phyloP scores from a whole-genome alignment of 2,797 vertebrate species.

The Orestias chungarensis region DNA sequence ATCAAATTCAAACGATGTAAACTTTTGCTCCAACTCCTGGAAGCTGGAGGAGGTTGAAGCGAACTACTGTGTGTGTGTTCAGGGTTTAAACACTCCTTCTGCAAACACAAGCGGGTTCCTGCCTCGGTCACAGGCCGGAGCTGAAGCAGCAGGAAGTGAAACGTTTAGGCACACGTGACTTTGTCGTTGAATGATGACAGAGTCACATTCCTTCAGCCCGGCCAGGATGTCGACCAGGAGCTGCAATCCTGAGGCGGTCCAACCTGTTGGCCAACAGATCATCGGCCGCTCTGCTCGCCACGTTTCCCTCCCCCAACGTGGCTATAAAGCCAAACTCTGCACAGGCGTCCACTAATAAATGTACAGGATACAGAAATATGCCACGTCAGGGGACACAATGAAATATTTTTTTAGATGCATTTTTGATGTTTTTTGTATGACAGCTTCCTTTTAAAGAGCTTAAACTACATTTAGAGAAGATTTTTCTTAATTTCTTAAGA shows the following conservation, averaged over 20 bases:
- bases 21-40: background rate
- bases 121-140: background rate
- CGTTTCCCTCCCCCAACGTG: background rate
- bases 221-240: constrained; percentile 74
- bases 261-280: constrained; percentile 41
- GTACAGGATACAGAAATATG: too few relatives aligned
- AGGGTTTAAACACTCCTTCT: background rate
- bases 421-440: too few relatives aligned
- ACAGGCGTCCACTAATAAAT: too few relatives aligned
- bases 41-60: too few relatives aligned
- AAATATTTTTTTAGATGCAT: background rate
- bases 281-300: background rate
- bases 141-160: background rate
- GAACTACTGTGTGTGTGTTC: background rate
- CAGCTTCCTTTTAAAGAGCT: too few relatives aligned
- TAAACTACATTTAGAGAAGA: too few relatives aligned
- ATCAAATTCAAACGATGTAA: background rate
- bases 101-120: background rate
- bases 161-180: too few relatives aligned
- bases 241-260: background rate
- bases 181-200: background rate
- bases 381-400: too few relatives aligned
- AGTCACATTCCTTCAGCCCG: constrained; percentile 28
- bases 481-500: too few relatives aligned
- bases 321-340: too few relatives aligned